phyloP scores from a whole-genome alignment of 2,888 invertebrate genomes.

The Machimus atricapillus region DNA sequence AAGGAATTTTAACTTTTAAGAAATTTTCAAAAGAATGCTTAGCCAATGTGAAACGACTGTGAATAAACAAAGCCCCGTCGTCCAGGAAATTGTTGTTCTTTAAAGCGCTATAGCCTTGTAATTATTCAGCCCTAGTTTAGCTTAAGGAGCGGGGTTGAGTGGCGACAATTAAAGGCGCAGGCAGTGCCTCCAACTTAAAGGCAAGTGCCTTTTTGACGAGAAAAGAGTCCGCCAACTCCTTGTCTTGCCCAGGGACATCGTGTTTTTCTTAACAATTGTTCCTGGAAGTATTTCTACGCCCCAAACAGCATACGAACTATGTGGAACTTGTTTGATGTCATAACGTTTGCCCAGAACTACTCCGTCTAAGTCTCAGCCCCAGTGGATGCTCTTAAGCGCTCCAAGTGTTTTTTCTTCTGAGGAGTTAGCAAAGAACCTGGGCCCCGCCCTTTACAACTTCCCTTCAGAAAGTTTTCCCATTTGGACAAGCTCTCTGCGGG shows the following conservation, averaged over 20 bases:
- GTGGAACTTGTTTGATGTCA: background rate
- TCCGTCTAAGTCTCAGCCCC: background rate
- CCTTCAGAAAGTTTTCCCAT: background rate
- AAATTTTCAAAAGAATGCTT: background rate
- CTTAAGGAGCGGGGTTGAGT: background rate
- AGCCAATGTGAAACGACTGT: background rate
- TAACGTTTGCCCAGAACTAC: background rate
- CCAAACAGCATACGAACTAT: background rate
- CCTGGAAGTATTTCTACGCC: background rate
- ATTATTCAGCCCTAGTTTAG: background rate
- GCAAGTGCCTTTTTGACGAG: background rate
- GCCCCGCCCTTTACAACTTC: background rate
- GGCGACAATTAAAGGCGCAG: background rate
- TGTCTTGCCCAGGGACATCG: background rate
- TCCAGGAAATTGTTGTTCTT: background rate
- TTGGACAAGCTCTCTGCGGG: background rate
- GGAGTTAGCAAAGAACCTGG: background rate
- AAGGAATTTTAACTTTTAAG: background rate
- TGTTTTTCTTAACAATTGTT: background rate
- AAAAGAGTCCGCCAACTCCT: background rate
- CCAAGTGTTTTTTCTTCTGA: background rate
- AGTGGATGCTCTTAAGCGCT: background rate
- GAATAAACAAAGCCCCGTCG: background rate
- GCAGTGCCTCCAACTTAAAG: background rate
- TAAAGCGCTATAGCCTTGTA: background rate